Percentiles rank a stretch among this genome's conserved stretches.
phyloP scores from a whole-genome alignment of 1,140 invertebrate species.

The Procambarus clarkii region DNA sequence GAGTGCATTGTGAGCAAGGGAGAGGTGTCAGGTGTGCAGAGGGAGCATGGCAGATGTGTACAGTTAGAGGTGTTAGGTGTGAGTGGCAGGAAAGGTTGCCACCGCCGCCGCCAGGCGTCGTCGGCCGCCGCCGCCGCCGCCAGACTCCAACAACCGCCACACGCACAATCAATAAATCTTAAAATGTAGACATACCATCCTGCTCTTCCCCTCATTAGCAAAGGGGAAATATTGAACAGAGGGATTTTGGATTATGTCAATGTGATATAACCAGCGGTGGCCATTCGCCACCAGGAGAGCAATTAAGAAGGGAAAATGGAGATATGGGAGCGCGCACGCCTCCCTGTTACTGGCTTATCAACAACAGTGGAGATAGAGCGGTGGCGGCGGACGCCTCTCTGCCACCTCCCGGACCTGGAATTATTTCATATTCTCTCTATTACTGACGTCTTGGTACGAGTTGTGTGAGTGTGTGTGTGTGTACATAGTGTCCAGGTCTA shows the following conservation, averaged over 20 bases:
- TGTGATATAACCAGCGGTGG: too few relatives aligned
- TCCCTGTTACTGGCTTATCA: constrained; percentile 57
- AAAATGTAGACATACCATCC: not conserved
- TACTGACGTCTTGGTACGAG: constrained; percentile 14
- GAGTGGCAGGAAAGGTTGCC: constrained; percentile 16
- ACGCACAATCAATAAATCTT: constrained; percentile 42
- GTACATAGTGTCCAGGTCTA: constrained; percentile 56
- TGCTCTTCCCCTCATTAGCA: not conserved
- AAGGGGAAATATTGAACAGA: not conserved
- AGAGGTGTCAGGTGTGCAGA: too few relatives aligned
- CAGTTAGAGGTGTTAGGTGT: constrained; percentile 64
- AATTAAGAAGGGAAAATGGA: not conserved
- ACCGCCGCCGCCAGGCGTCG: constrained; percentile 52
- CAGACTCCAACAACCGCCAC: constrained; percentile 8
- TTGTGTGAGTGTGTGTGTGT: constrained; percentile 36
- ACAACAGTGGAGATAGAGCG: constrained; percentile 66
- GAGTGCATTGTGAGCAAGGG: too few relatives aligned
- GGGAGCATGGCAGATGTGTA: not conserved
- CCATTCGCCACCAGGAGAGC: too few relatives aligned
- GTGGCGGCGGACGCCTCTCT: constrained; percentile 49
- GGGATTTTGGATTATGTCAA: too few relatives aligned
- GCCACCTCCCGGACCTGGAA: constrained; percentile 17
- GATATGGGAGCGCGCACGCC: constrained; percentile 7
- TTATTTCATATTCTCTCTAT: constrained; percentile 37
- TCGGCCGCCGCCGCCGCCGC: not conserved